Percentiles rank a stretch among this genome's conserved stretches.
These are phyloP conservation scores for Lophura nycthemera DNA, from an alignment of 2,113 vertebrate species.

Conservation along the genomic window DNA sequence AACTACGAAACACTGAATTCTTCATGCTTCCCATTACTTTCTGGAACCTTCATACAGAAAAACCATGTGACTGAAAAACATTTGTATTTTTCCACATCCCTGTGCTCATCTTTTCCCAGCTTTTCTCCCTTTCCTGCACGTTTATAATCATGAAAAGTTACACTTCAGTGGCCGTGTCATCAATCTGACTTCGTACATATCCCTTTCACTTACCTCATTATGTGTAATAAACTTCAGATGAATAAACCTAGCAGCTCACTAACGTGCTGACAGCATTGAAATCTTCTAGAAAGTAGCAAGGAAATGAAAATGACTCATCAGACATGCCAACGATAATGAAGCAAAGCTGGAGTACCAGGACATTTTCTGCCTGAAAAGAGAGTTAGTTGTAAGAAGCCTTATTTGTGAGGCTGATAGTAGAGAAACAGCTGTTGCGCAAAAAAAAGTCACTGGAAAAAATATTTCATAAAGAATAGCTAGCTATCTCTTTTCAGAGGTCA, in stretches of 20 bases:
- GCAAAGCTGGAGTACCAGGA: neutral
- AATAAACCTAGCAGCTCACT: neutral
- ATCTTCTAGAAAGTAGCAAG: neutral
- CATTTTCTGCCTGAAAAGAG: neutral
- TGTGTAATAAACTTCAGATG: conserved; percentile 19
- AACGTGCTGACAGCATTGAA: neutral
- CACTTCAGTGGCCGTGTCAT: neutral
- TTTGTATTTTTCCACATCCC: neutral
- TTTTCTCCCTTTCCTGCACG: neutral
- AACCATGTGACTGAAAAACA: neutral
- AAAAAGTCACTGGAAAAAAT: neutral
- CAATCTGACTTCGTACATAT: neutral
- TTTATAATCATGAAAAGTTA: neutral
- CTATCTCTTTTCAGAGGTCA: neutral
- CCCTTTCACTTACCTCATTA: conserved; percentile 34
- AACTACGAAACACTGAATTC: neutral
- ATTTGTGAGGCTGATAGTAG: neutral
- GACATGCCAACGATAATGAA: neutral
- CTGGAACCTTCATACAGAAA: neutral
- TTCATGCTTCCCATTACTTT: neutral
- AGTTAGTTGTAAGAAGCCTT: neutral
- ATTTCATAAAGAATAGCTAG: neutral
- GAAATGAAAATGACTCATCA: conserved; percentile 40
- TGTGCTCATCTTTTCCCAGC: neutral
- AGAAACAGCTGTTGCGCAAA: neutral